These are phyloP conservation scores for Drosophila nasuta DNA, from an alignment of 1,140 invertebrate species.

Conservation along the genomic window DNA sequence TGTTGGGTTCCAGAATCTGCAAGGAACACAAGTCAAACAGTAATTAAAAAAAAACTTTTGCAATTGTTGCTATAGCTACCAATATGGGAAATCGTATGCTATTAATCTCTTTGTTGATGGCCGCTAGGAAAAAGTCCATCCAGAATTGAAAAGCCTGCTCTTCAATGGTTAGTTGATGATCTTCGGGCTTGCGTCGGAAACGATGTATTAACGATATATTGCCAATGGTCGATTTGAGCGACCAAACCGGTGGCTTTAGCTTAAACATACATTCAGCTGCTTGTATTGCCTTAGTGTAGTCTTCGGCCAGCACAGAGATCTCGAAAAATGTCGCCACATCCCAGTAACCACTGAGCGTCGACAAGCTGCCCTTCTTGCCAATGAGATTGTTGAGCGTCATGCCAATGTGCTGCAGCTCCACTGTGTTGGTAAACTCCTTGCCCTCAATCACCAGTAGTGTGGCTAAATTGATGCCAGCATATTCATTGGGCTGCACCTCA, in stretches of 20 bases:
- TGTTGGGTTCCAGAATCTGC: constrained; percentile 96
- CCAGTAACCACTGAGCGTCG: constrained; percentile 98
- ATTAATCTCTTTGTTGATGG: constrained; percentile 90
- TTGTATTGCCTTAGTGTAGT: constrained; percentile 98
- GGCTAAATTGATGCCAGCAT: constrained; percentile 99
- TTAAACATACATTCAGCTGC: constrained; percentile 99
- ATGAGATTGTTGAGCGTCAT: constrained; percentile 99
- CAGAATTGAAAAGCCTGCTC: constrained; percentile 97
- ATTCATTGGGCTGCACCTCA: constrained; percentile 99
- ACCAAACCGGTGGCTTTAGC: constrained; percentile 99
- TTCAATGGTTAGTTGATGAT: constrained; percentile 89
- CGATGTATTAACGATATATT: constrained; percentile 98
- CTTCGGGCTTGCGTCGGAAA: constrained; percentile 93
- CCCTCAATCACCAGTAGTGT: constrained; percentile 99
- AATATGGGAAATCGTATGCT: constrained; percentile 94
- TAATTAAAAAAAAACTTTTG: not conserved
- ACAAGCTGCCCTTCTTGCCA: constrained; percentile 98
- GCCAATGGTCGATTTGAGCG: constrained; percentile 98
- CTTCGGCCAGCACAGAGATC: constrained; percentile 98
- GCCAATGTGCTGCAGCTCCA: constrained; percentile 93
- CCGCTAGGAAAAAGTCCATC: constrained; percentile 99
- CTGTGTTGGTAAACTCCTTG: constrained; percentile 96
- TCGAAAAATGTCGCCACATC: constrained; percentile 99
- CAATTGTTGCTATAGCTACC: constrained; percentile 36
- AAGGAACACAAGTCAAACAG: constrained; percentile 31